phyloP scores from a whole-genome alignment of 2,113 vertebrate genomes.

The Callithrix jacchus region DNA sequence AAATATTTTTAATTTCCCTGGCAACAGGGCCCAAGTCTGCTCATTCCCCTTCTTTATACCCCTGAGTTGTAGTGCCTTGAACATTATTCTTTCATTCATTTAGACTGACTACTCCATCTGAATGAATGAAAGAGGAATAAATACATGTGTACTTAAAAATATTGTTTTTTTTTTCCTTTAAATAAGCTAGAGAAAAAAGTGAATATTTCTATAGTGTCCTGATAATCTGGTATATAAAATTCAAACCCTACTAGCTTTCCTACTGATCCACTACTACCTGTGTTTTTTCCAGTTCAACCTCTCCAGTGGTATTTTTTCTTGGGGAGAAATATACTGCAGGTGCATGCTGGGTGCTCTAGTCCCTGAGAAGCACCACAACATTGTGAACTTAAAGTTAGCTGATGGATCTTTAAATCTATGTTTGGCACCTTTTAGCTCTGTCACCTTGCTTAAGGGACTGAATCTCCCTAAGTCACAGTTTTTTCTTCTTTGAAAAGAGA shows the following conservation, averaged over 20 bases:
- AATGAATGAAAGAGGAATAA: not conserved
- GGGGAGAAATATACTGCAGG: not conserved
- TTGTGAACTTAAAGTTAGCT: not conserved
- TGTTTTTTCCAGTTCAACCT: not conserved
- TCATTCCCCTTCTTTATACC: not conserved
- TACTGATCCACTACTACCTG: not conserved
- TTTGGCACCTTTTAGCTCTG: not conserved
- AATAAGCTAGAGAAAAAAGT: not conserved
- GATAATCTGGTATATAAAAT: not conserved
- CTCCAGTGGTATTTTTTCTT: not conserved
- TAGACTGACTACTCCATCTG: not conserved
- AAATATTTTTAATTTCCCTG: not conserved
- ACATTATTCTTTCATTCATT: not conserved
- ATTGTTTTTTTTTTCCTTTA: not conserved
- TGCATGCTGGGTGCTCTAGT: not conserved
- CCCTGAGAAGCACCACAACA: not conserved
- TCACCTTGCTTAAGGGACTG: not conserved
- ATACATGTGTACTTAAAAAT: not conserved
- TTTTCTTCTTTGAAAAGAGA: not conserved
- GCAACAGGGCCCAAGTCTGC: too few relatives aligned
- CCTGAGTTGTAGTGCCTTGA: not conserved
- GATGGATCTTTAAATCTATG: not conserved
- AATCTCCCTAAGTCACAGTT: not conserved
- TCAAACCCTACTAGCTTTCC: not conserved
- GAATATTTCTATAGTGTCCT: not conserved